These are phyloP conservation scores for Aleiodes sp. DNA, from an alignment of 1,140 invertebrate genomes.

Conservation along the genomic window DNA sequence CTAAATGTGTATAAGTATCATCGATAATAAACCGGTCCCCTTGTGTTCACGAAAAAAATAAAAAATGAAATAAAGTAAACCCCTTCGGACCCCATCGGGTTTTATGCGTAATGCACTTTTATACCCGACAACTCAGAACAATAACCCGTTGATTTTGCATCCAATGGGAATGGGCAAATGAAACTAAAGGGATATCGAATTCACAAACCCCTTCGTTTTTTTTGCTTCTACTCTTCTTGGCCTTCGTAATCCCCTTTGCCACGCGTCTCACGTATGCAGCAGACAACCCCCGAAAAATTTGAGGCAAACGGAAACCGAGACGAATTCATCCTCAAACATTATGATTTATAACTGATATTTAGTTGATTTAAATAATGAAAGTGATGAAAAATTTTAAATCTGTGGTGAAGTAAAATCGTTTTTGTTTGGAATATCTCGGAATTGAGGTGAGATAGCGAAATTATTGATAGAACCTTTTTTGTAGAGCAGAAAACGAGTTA, in stretches of 20 bases:
- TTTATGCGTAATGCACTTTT: constrained; percentile 12
- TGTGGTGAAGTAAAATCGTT: too few species aligned
- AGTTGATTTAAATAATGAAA: not conserved
- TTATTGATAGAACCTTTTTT: too few species aligned
- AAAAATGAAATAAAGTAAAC: too few species aligned
- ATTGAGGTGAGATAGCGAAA: too few species aligned
- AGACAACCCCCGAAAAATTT: not conserved
- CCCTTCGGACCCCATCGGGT: not conserved
- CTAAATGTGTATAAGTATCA: constrained; percentile 1
- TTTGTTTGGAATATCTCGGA: too few species aligned
- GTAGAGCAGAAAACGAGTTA: too few species aligned
- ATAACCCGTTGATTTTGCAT: constrained; percentile 41
- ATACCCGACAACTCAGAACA: constrained; percentile 25
- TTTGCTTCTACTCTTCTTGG: constrained; percentile 17
- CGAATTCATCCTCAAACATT: not conserved
- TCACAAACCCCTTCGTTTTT: constrained; percentile 36
- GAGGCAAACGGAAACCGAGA: not conserved
- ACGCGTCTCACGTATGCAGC: not conserved
- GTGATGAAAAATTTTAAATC: not conserved
- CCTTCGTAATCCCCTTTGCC: constrained; percentile 21
- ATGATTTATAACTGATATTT: constrained; percentile 12
- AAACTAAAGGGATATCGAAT: constrained; percentile 31
- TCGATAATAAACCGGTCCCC: constrained; percentile 16
- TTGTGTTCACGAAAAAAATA: too few species aligned
- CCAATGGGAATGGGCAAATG: constrained; percentile 15